Evolutionary conservation across 2,888 invertebrate genomes (phyloP), one percentile per base, ranked within the genome.

Genomic region (Leucophenga montana): DNA sequence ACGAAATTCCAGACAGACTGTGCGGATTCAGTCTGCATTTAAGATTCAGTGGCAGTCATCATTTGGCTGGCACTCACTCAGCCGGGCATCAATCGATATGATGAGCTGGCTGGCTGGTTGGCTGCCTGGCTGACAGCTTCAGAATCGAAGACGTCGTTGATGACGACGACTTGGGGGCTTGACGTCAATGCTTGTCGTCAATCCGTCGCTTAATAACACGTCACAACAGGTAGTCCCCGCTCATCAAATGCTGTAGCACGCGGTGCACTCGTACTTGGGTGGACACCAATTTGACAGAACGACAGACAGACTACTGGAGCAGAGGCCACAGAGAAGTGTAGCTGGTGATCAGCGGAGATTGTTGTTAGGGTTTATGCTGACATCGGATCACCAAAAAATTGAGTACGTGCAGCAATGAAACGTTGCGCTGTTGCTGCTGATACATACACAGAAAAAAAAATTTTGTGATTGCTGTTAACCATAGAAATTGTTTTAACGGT

Each of bases 171-270:
- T 39, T 39, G 39, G 39, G 39, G 39, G 39, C 39, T 87, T 87
- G 88, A 87, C 87, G 87, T 84, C 84, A 39, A 39, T 85, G 83
- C 84, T 84, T 88, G 87, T 87, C 86, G 86, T 86, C 86, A 85
- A 84, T 85, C 79, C 86, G 84, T 85, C 87, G 86, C 85, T 85
- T 88, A 87, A 87, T 88, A 87, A 87, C 84, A 86, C 84, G 82
- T 81, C 88, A 80, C 87, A 86, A 85, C 87, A 87, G 87, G 85
- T 86, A 87, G 84, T 84, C 84, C 79, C 80, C 77, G 75, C 67
- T 72, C 82, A 80, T 82, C 82, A 82, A 79, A 64, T n/a, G 33
- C 6, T 61, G 31, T 16, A 13, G 59, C 50, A 50, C 18, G 33
- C 31, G 66, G 44, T 39, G 39, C 39, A 8, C 39, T 39, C 39